Evolutionary conservation across 2,113 vertebrate genomes (phyloP), one percentile per base, ranked within the genome.

Genomic region (Silurus glanis): DNA sequence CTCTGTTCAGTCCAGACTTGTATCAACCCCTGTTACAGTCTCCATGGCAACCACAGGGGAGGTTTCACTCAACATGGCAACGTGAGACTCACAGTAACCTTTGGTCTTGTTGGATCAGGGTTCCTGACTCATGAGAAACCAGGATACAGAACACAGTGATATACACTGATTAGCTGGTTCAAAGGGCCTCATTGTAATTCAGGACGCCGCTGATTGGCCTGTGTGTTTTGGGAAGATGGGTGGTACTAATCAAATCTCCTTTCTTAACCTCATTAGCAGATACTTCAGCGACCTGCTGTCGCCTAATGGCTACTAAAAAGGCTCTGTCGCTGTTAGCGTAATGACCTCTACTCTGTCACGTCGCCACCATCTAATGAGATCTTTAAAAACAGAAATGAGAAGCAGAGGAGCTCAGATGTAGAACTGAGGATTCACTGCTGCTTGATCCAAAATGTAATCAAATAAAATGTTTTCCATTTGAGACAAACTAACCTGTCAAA

Each of bases 231-330:
- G 28, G 61, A 83, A 61, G 86, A 87, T 55, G n/a, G 74, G 67
- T 58, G 10, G 25, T 74, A 19, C 79, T 62, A 86, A 86, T 86
- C 85, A 75, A 75, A 86, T 86, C 56, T 62, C 14, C 9, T 28
- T 86, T 61, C 55, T 86, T 86, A 86, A 86, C 85, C 85, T 82
- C 69, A 86, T 86, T 86, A 82, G 79, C 45, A 14, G n/a, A 72
- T 75, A 45, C 67, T 82, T 82, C 56, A 80, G 12, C 17, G 69
- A 86, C 85, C 85, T 64, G 55, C 71, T 64, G 58, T 66, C 5
- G 7, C 61, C 80, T 87, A 83, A 83, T 58, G 61, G 49, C 80
- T 76, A 61, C 47, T 87, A 47, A 83, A 87, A 66, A 74, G 64
- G 71, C 71, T 76, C 55, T 49, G 85, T 76, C 58, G 1, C 49